Percentiles rank a stretch among this genome's conserved stretches.
phyloP scores from a whole-genome alignment of 1,140 invertebrate genomes.

The Teleopsis dalmanni region DNA sequence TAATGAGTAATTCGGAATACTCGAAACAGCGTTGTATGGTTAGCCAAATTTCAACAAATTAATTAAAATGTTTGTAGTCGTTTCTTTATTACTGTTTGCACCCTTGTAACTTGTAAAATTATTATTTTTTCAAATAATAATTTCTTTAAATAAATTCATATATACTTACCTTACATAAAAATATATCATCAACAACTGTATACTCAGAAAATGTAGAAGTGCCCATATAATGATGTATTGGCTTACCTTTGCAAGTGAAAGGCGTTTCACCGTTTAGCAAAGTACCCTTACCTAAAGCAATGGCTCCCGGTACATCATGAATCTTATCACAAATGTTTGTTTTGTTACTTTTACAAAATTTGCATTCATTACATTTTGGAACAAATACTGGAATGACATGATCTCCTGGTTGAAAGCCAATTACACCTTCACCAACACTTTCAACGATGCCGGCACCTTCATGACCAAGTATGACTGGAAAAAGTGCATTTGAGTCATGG shows the following conservation, averaged over 20 bases:
- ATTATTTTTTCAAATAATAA: too few species aligned
- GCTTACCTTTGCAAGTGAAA: conserved; percentile 84
- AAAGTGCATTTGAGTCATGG: conserved; percentile 86
- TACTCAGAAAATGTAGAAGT: conserved; percentile 96
- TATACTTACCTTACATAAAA: conserved; percentile 66
- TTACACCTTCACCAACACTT: conserved; percentile 90
- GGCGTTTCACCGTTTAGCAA: conserved; percentile 94
- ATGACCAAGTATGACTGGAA: conserved; percentile 89
- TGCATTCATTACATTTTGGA: conserved; percentile 93
- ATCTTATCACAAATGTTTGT: conserved; percentile 97
- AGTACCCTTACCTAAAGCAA: conserved; percentile 77
- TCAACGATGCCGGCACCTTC: conserved; percentile 95
- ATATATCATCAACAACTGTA: conserved; percentile 95
- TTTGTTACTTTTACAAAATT: conserved; percentile 91
- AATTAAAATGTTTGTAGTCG: too few species aligned
- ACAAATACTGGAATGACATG: conserved; percentile 95
- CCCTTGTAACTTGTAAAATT: too few species aligned
- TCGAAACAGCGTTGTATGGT: too few species aligned
- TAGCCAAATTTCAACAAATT: too few species aligned
- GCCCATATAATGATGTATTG: conserved; percentile 95
- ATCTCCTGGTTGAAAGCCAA: conserved; percentile 79
- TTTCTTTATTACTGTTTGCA: too few species aligned
- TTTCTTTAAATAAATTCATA: too few species aligned
- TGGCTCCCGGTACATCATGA: too few species aligned
- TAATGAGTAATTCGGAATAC: too few species aligned